Base-by-base conservation (phyloP, 1,140 invertebrate genomes). In the Ptiloglossa arizonensis region DNA sequence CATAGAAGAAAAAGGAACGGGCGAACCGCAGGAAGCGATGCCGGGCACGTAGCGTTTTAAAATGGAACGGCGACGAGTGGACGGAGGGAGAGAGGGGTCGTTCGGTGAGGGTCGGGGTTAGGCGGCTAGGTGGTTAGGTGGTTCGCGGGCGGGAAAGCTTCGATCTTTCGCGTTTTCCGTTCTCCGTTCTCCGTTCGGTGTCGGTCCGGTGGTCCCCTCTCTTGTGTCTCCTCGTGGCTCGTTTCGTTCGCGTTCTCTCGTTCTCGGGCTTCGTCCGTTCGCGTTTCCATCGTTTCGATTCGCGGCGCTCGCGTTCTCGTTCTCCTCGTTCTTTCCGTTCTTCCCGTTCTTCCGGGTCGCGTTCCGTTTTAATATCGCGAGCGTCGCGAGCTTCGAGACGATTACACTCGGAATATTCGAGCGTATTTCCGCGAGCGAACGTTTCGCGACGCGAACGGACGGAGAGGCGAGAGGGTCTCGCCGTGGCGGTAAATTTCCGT, bases 31-130 rank as follows among this genome's bases (percentile, higher is more conserved):
- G 75, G 76, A 87, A 82, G 78, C 80, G 85, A 88, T 89, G 86
- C 88, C 80, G 74, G 73, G 80, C 88, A 89, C 88, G 88, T 89
- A 87, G 80, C 87, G 78, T 88, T 89, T 89, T 87, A 87, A 87
- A 88, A 88, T 87, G 82, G 82, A 85, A 85, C 72, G 59, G 66
- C 38, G 69, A n/a, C 32, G 44, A 46, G 77, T 52, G 75, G 27
- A 5, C 15, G 15, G 3, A 15, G 15, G 24, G 9, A 2, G 27
- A 6, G 59, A 56, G 70, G 27, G 57, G n/a, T n/a, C n/a, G n/a
- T n/a, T n/a, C n/a, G n/a, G n/a, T n/a, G n/a, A n/a, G n/a, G n/a
- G n/a, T n/a, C n/a, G n/a, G n/a, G n/a, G n/a, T n/a, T n/a, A n/a
- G n/a, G n/a, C n/a, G n/a, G n/a, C n/a, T n/a, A n/a, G n/a, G n/a